A percentile compares a stretch with the other conserved stretches of the same genome.
Conservation (phyloP, 2,888 invertebrate genomes). For the Pherbina coryleti region DNA sequence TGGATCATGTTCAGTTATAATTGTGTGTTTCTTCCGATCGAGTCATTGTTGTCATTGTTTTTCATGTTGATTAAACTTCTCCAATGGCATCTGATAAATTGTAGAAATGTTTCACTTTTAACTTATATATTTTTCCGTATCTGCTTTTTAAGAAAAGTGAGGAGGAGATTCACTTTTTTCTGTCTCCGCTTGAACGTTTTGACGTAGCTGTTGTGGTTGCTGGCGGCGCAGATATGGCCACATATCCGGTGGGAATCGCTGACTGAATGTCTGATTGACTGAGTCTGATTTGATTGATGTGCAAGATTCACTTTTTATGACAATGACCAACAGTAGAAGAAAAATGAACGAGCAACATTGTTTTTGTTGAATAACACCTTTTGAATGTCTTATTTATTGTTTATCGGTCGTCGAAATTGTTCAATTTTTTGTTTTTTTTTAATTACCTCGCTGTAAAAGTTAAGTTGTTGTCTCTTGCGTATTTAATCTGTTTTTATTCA, state of each 20-base stretch:
- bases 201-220: background rate
- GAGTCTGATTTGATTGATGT: background rate
- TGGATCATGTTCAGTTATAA: background rate
- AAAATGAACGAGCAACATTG: background rate
- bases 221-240: slow-evolving; percentile 14
- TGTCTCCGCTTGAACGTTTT: background rate
- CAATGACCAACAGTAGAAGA: background rate
- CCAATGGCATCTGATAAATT: background rate
- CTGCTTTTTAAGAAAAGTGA: background rate
- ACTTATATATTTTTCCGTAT: background rate
- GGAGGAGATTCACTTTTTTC: slow-evolving; percentile 18
- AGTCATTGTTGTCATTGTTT: background rate
- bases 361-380: too few relatives aligned
- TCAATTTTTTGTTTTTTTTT: background rate
- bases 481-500: too few relatives aligned
- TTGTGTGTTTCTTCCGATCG: slow-evolving; percentile 9
- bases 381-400: background rate
- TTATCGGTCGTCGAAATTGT: background rate
- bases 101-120: slow-evolving; percentile 1
- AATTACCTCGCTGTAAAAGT: background rate
- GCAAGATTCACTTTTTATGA: slow-evolving; percentile 13
- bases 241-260: slow-evolving; percentile 21
- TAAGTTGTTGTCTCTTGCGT: background rate
- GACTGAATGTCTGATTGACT: slow-evolving; percentile 5
- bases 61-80: background rate